phyloP scores from a whole-genome alignment of 1,140 invertebrate genomes.

The Calliphora vicina region DNA sequence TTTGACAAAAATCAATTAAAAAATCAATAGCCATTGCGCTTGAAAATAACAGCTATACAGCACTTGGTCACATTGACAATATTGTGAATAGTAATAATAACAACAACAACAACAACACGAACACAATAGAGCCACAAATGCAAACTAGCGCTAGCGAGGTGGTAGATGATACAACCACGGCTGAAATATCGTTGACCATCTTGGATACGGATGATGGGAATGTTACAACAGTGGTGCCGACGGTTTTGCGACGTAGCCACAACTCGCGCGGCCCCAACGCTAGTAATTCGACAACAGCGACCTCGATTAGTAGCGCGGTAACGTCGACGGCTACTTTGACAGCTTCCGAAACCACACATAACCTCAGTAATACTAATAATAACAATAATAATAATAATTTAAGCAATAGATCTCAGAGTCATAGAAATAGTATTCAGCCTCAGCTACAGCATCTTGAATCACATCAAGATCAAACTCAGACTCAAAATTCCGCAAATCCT shows the following conservation, averaged over 20 bases:
- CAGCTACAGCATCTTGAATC: not conserved
- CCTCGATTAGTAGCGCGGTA: not conserved
- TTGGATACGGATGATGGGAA: slow-evolving; percentile 27
- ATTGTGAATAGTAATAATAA: slow-evolving; percentile 15
- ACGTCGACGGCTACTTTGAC: too few relatives aligned
- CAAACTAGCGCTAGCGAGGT: not conserved
- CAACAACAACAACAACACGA: slow-evolving; percentile 30
- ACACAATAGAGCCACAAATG: slow-evolving; percentile 7
- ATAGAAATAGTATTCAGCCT: not conserved
- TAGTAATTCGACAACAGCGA: not conserved
- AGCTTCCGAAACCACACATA: not conserved
- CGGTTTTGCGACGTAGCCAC: not conserved
- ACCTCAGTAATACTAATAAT: not conserved
- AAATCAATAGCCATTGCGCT: slow-evolving; percentile 48
- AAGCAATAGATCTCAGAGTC: slow-evolving; percentile 3
- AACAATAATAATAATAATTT: not conserved
- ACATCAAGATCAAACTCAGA: slow-evolving; percentile 20
- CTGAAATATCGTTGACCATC: not conserved
- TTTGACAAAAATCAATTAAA: not conserved
- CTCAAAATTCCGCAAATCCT: not conserved
- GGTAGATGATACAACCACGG: not conserved
- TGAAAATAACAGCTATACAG: slow-evolving; percentile 52
- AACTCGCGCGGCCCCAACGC: not conserved
- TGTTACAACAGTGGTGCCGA: not conserved
- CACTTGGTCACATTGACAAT: slow-evolving; percentile 51